Conservation (phyloP, 2,888 invertebrate species). For the Xestia sexstrigata region DNA sequence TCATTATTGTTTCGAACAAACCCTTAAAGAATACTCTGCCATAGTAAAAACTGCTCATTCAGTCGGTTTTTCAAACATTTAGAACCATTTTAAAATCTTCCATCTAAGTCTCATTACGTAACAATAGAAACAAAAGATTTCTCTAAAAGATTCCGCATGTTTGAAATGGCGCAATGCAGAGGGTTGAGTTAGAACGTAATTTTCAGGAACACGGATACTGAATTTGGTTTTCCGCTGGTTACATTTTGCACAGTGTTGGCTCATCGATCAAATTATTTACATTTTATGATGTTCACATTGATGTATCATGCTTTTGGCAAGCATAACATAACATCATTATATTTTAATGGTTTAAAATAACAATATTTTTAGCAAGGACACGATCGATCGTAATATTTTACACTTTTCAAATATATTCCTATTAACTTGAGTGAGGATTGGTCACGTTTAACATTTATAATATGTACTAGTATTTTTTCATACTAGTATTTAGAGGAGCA, state of each 20-base stretch:
- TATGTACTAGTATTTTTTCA: slow-evolving; percentile 27
- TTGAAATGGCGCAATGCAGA: slow-evolving; percentile 15
- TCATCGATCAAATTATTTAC: slow-evolving; percentile 33
- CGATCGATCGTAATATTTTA: neutral
- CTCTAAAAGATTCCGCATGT: slow-evolving; percentile 2
- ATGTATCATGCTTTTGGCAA: slow-evolving; percentile 18
- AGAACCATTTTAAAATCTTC: neutral
- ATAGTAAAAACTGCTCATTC: neutral
- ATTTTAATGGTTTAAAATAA: slow-evolving; percentile 9
- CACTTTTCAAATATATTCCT: neutral
- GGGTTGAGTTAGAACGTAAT: neutral
- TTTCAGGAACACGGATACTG: neutral
- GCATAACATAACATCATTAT: neutral
- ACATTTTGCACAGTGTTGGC: neutral
- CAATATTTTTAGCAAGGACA: slow-evolving; percentile 23
- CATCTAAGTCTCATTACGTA: neutral
- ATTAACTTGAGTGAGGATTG: too few relatives aligned
- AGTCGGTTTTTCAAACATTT: neutral
- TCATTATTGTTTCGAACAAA: slow-evolving; percentile 10
- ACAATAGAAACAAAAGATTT: neutral
- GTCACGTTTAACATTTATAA: too few relatives aligned
- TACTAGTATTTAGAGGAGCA: slow-evolving; percentile 29
- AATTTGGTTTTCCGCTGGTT: neutral
- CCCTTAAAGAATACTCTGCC: neutral
- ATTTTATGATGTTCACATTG: slow-evolving; percentile 20